Percentiles rank a stretch among this genome's conserved stretches.
These are phyloP conservation scores for Scolopax mira DNA, from an alignment of 2,113 vertebrate species.

Conservation along the genomic window DNA sequence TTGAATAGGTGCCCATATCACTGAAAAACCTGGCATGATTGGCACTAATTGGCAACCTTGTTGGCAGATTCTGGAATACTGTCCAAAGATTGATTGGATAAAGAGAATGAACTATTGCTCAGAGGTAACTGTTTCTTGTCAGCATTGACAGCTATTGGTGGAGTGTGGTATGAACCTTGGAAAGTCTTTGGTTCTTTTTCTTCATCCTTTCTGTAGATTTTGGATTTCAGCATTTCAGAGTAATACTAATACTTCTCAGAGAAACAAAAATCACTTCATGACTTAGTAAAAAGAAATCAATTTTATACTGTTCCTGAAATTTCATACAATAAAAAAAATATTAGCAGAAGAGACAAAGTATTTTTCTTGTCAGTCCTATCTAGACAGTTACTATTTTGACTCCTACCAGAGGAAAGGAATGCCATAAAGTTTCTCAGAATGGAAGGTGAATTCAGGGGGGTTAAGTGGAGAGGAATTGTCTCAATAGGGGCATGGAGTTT, in stretches of 20 bases:
- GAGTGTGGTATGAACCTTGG: background rate
- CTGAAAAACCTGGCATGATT: background rate
- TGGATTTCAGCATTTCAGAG: background rate
- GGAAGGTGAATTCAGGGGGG: background rate
- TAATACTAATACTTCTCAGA: background rate
- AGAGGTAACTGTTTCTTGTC: background rate
- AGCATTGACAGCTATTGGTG: background rate
- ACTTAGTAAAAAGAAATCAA: background rate
- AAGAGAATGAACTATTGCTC: background rate
- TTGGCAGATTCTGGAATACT: background rate
- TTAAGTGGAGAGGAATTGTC: background rate
- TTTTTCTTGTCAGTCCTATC: background rate
- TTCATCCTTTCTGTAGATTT: background rate
- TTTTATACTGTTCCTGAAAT: background rate
- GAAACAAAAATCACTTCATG: background rate
- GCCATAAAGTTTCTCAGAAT: background rate
- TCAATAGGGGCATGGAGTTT: background rate
- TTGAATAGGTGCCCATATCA: background rate
- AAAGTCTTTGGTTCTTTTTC: background rate
- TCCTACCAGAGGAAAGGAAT: background rate
- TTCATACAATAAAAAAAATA: background rate
- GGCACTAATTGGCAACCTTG: background rate
- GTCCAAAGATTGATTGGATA: background rate
- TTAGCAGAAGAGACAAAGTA: background rate
- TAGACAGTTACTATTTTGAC: background rate